These are phyloP conservation scores for Liopterus haemorrhoidalis DNA, from an alignment of 2,888 invertebrate species.

Conservation along the genomic window DNA sequence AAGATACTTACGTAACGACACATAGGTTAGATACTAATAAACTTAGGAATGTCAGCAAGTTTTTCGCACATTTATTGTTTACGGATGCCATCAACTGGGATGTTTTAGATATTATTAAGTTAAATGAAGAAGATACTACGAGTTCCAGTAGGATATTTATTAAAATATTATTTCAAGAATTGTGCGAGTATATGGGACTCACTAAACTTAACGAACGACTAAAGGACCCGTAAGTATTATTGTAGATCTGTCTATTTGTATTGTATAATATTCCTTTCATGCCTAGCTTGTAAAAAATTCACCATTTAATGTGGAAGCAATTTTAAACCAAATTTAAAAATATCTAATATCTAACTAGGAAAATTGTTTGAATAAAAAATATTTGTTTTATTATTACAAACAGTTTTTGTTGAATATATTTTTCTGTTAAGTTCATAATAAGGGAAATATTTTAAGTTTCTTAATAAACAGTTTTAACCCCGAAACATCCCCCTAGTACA, in stretches of 20 bases:
- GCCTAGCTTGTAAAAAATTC: no score
- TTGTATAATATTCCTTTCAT: no score
- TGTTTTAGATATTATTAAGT: slow-evolving; percentile 77
- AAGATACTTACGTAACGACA: slow-evolving; percentile 89
- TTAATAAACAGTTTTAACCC: no score
- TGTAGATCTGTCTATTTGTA: no score
- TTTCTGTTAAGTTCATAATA: no score
- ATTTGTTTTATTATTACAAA: background rate
- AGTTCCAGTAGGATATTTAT: slow-evolving; percentile 96
- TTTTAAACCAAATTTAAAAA: no score
- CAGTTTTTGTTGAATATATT: no score
- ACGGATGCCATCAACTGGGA: slow-evolving; percentile 98
- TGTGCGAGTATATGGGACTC: slow-evolving; percentile 94
- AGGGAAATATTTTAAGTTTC: no score
- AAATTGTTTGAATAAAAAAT: background rate
- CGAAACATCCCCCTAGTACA: no score
- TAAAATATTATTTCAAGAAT: slow-evolving; percentile 93
- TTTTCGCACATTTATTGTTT: slow-evolving; percentile 91
- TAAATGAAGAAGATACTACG: slow-evolving; percentile 96
- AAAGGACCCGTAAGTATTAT: slow-evolving; percentile 85
- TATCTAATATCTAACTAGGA: background rate
- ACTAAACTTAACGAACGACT: slow-evolving; percentile 84
- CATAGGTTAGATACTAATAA: slow-evolving; percentile 95
- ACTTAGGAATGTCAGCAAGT: slow-evolving; percentile 91
- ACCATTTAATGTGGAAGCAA: no score